These are phyloP conservation scores for Arizona elegans DNA, from an alignment of 2,113 vertebrate genomes.

Conservation along the genomic window DNA sequence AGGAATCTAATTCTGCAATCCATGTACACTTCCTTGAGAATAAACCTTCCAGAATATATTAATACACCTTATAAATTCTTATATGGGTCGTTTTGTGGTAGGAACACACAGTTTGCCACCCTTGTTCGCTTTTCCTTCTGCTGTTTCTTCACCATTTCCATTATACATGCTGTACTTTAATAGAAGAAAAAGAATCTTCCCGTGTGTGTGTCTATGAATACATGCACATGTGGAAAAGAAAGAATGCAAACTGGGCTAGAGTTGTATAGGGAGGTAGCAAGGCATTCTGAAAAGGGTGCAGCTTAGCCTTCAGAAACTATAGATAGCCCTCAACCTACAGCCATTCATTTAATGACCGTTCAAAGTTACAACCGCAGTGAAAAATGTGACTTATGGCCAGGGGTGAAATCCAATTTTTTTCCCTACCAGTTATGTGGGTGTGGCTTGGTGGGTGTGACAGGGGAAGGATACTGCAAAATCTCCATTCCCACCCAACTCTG, in stretches of 20 bases:
- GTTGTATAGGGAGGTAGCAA: background rate
- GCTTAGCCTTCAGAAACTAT: background rate
- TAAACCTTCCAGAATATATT: background rate
- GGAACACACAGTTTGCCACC: conserved; percentile 19
- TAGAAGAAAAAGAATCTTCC: background rate
- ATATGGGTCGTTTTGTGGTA: conserved; percentile 59
- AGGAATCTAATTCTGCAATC: background rate
- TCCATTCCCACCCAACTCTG: too few species aligned
- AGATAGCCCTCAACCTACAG: too few species aligned
- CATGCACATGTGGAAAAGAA: background rate
- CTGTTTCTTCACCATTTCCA: background rate
- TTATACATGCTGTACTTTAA: background rate
- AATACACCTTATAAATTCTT: conserved; percentile 23
- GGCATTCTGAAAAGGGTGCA: background rate
- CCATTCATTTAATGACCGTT: too few species aligned
- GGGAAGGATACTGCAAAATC: too few species aligned
- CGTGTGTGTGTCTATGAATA: background rate
- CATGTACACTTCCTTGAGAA: background rate
- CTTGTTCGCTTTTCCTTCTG: background rate
- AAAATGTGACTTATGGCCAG: too few species aligned
- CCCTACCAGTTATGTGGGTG: too few species aligned
- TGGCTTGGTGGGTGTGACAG: too few species aligned
- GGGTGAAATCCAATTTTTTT: too few species aligned
- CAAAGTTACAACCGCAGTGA: too few species aligned
- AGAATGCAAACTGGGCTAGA: background rate